phyloP scores from a whole-genome alignment of 2,888 invertebrate genomes.

The Cheilosia variabilis region DNA sequence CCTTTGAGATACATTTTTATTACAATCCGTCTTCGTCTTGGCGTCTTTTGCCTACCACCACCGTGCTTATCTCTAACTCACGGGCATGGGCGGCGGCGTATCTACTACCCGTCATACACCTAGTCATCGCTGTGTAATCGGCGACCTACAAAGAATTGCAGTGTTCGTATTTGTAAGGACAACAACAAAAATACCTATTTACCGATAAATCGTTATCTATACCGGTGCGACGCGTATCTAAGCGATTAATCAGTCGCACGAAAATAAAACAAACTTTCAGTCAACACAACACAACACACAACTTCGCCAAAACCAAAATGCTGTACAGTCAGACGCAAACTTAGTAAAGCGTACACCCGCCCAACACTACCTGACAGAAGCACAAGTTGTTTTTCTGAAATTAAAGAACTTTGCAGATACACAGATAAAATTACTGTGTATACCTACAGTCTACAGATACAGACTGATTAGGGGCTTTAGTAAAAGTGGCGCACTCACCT shows the following conservation, averaged over 20 bases:
- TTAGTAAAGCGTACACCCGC: background rate
- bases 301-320: background rate
- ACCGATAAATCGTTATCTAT: slow-evolving; percentile 59
- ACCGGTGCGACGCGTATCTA: slow-evolving; percentile 47
- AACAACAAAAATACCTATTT: slow-evolving; percentile 7
- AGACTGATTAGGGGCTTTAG: background rate
- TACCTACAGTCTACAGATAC: too few relatives aligned
- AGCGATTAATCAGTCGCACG: slow-evolving; percentile 49
- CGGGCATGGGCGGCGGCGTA: background rate
- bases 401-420: slow-evolving; percentile 60
- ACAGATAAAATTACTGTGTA: slow-evolving; percentile 1
- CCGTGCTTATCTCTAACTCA: background rate
- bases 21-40: background rate
- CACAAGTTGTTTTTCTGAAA: slow-evolving; percentile 40
- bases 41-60: background rate
- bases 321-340: slow-evolving; percentile 30
- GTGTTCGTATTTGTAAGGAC: slow-evolving; percentile 6
- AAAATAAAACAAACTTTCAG: slow-evolving; percentile 53
- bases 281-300: background rate
- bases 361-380: background rate
- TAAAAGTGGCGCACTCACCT: slow-evolving; percentile 63
- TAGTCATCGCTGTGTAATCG: background rate
- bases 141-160: slow-evolving; percentile 23
- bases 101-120: background rate
- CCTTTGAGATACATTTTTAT: slow-evolving; percentile 17